A percentile compares a stretch with the other conserved stretches of the same genome.
Conservation (phyloP, 2,888 invertebrate species). For the Eucriotettix oculatus region DNA sequence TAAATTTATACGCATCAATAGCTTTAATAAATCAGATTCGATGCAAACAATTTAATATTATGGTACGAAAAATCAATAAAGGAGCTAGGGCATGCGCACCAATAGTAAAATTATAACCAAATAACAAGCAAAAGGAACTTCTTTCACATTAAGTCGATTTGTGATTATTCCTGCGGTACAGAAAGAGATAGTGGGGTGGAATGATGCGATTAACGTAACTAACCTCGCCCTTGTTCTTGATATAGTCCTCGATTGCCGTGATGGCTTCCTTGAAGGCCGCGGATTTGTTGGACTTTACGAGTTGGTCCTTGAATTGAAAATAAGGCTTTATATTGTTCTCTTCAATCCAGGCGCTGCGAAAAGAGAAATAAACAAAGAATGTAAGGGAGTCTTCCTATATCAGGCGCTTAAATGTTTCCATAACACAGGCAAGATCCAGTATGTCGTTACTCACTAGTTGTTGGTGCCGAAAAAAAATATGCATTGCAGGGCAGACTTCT, state of each 20-base stretch:
- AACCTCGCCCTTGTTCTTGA: conserved; percentile 42
- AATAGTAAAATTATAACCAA: no score
- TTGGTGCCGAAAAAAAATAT: conserved; percentile 91
- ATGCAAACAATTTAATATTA: no score
- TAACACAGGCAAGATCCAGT: neutral
- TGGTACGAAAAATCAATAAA: no score
- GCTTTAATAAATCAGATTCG: no score
- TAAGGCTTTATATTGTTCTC: conserved; percentile 69
- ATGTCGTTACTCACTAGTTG: conserved; percentile 67
- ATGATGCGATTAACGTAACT: conserved; percentile 14
- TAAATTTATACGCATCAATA: no score
- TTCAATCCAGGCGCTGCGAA: conserved; percentile 75
- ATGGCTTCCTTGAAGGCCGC: conserved; percentile 63
- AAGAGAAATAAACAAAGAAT: conserved; percentile 11
- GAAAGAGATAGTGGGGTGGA: no score
- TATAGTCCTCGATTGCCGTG: conserved; percentile 45
- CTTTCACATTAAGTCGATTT: no score
- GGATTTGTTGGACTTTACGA: conserved; percentile 58
- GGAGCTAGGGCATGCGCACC: no score
- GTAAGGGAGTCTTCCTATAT: neutral
- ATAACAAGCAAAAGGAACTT: no score
- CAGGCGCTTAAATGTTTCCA: neutral
- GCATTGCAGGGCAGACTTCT: conserved; percentile 58
- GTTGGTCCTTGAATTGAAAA: conserved; percentile 57
- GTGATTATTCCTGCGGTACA: no score